Percentiles rank a stretch among this genome's conserved stretches.
phyloP scores from a whole-genome alignment of 2,113 vertebrate genomes.

The Hydrolagus affinis region DNA sequence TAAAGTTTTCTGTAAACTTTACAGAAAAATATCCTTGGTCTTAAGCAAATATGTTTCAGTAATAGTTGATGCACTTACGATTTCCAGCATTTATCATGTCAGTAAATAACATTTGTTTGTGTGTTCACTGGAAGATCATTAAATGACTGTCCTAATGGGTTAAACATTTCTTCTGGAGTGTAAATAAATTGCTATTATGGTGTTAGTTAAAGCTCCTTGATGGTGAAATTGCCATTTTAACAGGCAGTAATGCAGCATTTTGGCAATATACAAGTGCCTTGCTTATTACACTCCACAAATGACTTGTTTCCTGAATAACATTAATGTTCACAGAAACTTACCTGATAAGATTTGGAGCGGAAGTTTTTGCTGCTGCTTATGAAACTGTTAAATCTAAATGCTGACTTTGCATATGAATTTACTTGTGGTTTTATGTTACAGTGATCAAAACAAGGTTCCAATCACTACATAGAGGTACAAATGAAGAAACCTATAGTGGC shows the following conservation, averaged over 20 bases:
- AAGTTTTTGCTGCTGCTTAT: not conserved
- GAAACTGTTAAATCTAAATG: not conserved
- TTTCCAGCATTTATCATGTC: too few species aligned
- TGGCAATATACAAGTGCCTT: not conserved
- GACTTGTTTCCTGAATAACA: not conserved
- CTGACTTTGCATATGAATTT: not conserved
- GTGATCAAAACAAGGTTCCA: constrained; percentile 72
- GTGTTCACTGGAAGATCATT: too few species aligned
- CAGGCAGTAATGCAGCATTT: not conserved
- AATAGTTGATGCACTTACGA: too few species aligned
- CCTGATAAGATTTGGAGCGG: too few species aligned
- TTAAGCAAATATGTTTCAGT: too few species aligned
- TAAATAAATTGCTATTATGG: too few species aligned
- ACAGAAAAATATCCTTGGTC: too few species aligned
- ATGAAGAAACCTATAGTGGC: constrained; percentile 64
- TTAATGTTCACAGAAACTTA: not conserved
- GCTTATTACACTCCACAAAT: not conserved
- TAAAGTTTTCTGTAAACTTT: too few species aligned
- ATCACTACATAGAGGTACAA: constrained; percentile 60
- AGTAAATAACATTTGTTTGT: too few species aligned
- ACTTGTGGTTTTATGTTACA: constrained; percentile 34
- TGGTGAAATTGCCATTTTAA: not conserved
- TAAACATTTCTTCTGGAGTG: too few species aligned
- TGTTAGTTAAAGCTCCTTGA: too few species aligned
- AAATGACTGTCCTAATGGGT: too few species aligned